Conservation (phyloP, 2,888 invertebrate species). For the Tipula confusa region DNA sequence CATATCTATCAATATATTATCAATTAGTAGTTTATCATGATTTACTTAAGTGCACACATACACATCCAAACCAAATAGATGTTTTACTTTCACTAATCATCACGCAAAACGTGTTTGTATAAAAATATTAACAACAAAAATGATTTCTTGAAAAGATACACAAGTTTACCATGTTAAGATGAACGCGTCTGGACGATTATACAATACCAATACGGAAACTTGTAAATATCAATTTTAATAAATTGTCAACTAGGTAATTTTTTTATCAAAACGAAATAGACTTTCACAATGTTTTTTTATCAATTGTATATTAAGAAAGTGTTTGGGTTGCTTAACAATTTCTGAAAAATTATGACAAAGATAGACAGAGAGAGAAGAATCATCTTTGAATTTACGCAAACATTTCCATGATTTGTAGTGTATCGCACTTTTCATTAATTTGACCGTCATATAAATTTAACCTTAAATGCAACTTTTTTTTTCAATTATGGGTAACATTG, state of each 20-base stretch:
- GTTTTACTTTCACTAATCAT: conserved; percentile 5
- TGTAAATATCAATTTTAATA: not conserved
- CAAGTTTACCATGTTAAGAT: not conserved
- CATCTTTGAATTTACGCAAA: not conserved
- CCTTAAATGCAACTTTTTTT: not conserved
- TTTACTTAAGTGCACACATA: not conserved
- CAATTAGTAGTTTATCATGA: not conserved
- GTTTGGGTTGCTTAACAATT: not conserved
- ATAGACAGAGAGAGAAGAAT: not conserved
- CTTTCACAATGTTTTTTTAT: not conserved
- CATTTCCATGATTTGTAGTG: not conserved
- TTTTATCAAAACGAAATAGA: not conserved
- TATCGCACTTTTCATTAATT: not conserved
- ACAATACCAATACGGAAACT: not conserved
- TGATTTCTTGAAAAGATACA: not conserved
- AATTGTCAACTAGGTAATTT: not conserved
- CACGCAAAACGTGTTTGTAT: not conserved
- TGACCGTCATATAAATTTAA: not conserved
- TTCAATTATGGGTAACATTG: not conserved
- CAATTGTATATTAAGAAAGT: not conserved
- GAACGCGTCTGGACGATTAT: not conserved
- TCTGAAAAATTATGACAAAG: not conserved
- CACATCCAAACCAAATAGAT: not conserved
- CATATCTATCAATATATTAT: not conserved
- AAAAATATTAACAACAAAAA: not conserved